Evolutionary conservation across 2,888 invertebrate genomes (phyloP), one percentile per base, ranked within the genome.

Genomic region (Thymelicus sylvestris): DNA sequence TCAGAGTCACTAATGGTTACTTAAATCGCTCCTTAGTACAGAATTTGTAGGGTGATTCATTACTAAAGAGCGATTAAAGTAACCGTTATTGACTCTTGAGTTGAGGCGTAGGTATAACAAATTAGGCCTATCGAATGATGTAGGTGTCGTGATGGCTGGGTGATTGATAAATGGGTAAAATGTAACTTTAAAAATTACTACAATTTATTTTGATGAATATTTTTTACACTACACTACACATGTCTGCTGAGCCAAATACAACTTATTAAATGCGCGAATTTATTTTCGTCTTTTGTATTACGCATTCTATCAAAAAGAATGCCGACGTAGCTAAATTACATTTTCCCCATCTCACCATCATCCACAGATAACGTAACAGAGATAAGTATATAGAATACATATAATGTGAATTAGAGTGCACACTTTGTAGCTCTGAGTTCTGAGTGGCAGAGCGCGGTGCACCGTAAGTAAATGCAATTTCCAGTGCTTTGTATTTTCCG

Each of bases 381-480:
- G 7, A 71, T 61, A 52, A 31, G 60, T 48, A 52, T 61, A 66
- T 66, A 66, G 31, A 50, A 65, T 60, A 61, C 41, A 66, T 55
- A 63, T 82, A 81, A 78, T 81, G 81, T 83, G 79, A 83, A 82
- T 80, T 81, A 81, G 78, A 78, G 76, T 73, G 83, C 73, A 71
- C 66, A 77, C 77, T 13, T 75, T 74, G 74, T 77, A 78, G 76
- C 84, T 88, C 87, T 87, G 85, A 72, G 75, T 75, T 19, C 19
- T 19, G 19, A 19, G 19, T 66, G 70, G 82, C 86, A 89, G 88
- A 88, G 85, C 73, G 85, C 73, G 76, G 85, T 83, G 85, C 83
- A 85, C 80, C 81, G 73, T 75, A 84, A 83, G 86, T 92, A 93
- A 93, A 92, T 92, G 92, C 92, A 91, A 85, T 86, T 85, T 87